These are phyloP conservation scores for Bibio marci DNA, from an alignment of 2,888 invertebrate species.

Conservation along the genomic window DNA sequence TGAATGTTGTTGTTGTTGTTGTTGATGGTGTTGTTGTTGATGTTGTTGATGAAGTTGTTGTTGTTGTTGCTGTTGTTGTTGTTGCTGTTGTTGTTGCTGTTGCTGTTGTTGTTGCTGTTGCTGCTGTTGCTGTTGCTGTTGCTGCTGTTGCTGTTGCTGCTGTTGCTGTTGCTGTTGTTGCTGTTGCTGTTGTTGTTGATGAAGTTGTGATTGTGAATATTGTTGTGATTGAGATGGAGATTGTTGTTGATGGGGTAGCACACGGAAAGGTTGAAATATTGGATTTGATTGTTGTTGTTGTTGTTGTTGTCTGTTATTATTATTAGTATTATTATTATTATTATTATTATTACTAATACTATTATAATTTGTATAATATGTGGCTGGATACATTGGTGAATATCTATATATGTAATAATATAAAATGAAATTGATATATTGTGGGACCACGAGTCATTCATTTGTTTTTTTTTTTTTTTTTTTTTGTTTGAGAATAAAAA, in stretches of 20 bases:
- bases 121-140: constrained; percentile 12
- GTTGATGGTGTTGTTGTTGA: constrained; percentile 7
- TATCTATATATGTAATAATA: neutral
- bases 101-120: constrained; percentile 7
- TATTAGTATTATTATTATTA: neutral
- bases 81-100: constrained; percentile 1
- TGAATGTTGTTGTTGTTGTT: neutral
- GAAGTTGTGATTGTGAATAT: neutral
- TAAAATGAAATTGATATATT: neutral
- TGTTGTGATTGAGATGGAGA: neutral
- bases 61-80: constrained; percentile 3
- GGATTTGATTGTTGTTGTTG: neutral
- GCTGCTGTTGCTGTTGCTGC: constrained; percentile 3
- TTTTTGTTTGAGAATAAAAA: too few relatives aligned
- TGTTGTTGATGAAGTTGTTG: constrained; percentile 7
- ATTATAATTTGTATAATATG: too few relatives aligned
- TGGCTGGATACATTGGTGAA: constrained; percentile 2
- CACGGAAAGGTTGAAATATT: constrained; percentile 8
- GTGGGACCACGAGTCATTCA: too few relatives aligned
- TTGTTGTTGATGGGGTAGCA: constrained; percentile 8
- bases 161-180: neutral
- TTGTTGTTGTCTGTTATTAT: neutral
- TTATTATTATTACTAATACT: too few relatives aligned
- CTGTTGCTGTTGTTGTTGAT: neutral
- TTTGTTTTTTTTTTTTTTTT: too few relatives aligned